Conservation (phyloP, 1,140 invertebrate genomes). For the Anoplophora glabripennis region DNA sequence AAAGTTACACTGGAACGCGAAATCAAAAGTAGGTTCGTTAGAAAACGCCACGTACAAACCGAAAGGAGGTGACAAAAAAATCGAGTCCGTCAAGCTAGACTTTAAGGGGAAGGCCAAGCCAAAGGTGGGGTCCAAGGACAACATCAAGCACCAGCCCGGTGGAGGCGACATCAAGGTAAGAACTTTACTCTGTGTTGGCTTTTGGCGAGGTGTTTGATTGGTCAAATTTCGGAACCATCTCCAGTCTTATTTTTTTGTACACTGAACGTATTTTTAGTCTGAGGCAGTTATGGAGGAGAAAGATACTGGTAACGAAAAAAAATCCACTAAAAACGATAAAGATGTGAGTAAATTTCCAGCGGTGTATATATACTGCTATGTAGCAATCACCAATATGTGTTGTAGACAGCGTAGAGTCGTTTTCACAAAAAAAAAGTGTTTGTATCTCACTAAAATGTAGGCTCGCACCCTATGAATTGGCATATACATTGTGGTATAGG, state of each 20-base stretch:
- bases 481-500: too few species aligned
- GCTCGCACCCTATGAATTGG: too few species aligned
- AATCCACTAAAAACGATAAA: constrained; percentile 24
- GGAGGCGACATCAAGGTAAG: constrained; percentile 88
- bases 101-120: constrained; percentile 89
- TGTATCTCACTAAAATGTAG: too few species aligned
- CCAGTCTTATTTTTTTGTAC: constrained; percentile 1
- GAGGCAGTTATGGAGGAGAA: constrained; percentile 18
- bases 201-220: too few species aligned
- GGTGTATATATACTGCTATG: not conserved
- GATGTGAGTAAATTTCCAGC: constrained; percentile 16
- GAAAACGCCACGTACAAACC: constrained; percentile 92
- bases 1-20: constrained; percentile 89
- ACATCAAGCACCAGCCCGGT: constrained; percentile 82
- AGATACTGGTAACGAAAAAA: constrained; percentile 19
- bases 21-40: constrained; percentile 88
- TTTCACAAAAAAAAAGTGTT: too few species aligned
- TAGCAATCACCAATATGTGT: too few species aligned
- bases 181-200: too few species aligned
- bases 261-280: constrained; percentile 17
- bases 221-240: not conserved
- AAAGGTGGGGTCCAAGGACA: constrained; percentile 91
- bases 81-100: constrained; percentile 83
- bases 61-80: constrained; percentile 90
- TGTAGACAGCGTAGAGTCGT: too few species aligned